Conservation (phyloP, 2,888 invertebrate species). For the Ophion ventricosus region DNA sequence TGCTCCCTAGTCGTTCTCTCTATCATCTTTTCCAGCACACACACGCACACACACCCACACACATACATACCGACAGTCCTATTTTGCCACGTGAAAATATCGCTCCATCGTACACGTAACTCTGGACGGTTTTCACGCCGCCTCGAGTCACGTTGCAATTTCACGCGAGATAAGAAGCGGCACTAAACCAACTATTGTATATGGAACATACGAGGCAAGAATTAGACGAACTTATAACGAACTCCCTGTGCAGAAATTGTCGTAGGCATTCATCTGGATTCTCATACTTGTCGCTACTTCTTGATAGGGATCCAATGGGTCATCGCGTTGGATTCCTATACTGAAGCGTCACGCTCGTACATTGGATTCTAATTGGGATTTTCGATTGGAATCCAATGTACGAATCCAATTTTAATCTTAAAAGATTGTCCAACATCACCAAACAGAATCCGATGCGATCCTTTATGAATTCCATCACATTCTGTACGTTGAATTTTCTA, state of each 20-base stretch:
- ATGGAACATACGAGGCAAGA: constrained; percentile 18
- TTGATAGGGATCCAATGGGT: too few species aligned
- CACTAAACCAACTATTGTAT: constrained; percentile 8
- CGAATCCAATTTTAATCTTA: too few species aligned
- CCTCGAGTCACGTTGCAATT: constrained; percentile 45
- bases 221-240: constrained; percentile 29
- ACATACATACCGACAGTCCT: constrained; percentile 4
- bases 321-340: too few species aligned
- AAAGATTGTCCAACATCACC: too few species aligned
- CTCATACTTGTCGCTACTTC: too few species aligned
- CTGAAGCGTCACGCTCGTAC: too few species aligned
- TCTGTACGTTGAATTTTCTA: too few species aligned
- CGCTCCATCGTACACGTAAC: constrained; percentile 28
- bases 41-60: not conserved
- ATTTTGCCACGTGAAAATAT: constrained; percentile 41
- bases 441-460: too few species aligned
- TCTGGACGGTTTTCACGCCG: constrained; percentile 34
- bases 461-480: too few species aligned
- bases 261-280: too few species aligned
- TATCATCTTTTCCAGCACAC: constrained; percentile 10
- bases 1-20: constrained; percentile 15
- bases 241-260: not conserved
- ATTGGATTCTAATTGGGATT: too few species aligned
- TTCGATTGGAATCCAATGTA: too few species aligned
- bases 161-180: constrained; percentile 46